Evolutionary conservation across 2,888 invertebrate genomes (phyloP).

Genomic region (Pheosia tremula): DNA sequence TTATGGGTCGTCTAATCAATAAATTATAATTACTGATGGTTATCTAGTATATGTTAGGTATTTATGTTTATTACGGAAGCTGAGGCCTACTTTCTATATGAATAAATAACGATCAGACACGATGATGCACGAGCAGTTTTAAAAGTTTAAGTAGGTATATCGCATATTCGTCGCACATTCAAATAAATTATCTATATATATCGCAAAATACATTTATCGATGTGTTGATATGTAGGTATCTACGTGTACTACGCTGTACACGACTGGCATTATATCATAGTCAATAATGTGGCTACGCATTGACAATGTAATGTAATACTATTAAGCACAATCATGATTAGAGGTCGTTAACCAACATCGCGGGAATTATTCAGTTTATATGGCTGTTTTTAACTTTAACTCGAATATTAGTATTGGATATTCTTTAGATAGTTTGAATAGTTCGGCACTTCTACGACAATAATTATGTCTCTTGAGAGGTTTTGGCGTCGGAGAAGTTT

Average conservation of each 20-base stretch:
- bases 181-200: conserved; percentile 15
- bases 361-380: conserved; percentile 4
- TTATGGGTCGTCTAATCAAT: too few species aligned
- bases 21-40: too few species aligned
- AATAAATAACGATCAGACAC: not conserved
- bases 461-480: not conserved
- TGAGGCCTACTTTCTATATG: not conserved
- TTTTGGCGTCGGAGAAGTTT: not conserved
- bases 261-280: conserved; percentile 20
- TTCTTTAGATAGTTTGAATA: not conserved
- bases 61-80: not conserved
- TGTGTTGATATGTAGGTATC: not conserved
- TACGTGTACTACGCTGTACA: not conserved
- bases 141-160: not conserved
- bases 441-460: not conserved
- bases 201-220: conserved; percentile 10
- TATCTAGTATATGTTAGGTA: too few species aligned
- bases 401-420: not conserved
- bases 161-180: not conserved
- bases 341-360: conserved; percentile 26
- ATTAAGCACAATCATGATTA: conserved; percentile 11
- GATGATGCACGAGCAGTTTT: not conserved
- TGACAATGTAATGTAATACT: conserved; percentile 30
- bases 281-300: conserved; percentile 7
- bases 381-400: not conserved